Conservation (phyloP, 2,113 vertebrate species). For the Rallus limicola region DNA sequence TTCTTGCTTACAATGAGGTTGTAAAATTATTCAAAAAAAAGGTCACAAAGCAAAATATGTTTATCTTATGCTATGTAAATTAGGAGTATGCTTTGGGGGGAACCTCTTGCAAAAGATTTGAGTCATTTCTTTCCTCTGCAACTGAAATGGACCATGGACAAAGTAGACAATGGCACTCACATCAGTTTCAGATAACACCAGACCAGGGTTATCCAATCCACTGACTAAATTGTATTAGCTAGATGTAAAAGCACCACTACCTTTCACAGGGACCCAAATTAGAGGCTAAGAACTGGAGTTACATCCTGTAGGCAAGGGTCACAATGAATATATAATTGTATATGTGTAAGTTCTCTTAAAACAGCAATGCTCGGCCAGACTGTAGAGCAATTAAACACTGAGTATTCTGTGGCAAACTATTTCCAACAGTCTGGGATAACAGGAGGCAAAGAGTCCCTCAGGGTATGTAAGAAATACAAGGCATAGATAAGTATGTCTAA, state of each 20-base stretch:
- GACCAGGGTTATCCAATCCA: neutral
- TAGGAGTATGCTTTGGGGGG: neutral
- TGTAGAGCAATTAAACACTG: neutral
- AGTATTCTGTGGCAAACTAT: neutral
- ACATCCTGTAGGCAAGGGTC: neutral
- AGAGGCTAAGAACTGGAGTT: neutral
- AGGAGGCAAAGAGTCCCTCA: neutral
- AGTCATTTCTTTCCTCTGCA: neutral
- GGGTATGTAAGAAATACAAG: neutral
- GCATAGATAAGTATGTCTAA: neutral
- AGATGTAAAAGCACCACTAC: neutral
- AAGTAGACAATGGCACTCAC: accelerated
- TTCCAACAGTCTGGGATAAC: neutral
- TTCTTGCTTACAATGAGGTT: neutral
- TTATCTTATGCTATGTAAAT: neutral
- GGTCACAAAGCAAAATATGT: neutral
- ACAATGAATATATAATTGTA: no score
- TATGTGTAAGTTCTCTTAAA: neutral
- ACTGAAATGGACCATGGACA: neutral
- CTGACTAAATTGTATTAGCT: neutral
- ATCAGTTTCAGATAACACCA: neutral
- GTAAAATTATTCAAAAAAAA: neutral
- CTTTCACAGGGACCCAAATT: neutral
- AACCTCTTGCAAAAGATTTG: neutral
- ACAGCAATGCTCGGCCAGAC: accelerated